Conservation (phyloP, 2,888 invertebrate genomes). For the Phalera bucephala region DNA sequence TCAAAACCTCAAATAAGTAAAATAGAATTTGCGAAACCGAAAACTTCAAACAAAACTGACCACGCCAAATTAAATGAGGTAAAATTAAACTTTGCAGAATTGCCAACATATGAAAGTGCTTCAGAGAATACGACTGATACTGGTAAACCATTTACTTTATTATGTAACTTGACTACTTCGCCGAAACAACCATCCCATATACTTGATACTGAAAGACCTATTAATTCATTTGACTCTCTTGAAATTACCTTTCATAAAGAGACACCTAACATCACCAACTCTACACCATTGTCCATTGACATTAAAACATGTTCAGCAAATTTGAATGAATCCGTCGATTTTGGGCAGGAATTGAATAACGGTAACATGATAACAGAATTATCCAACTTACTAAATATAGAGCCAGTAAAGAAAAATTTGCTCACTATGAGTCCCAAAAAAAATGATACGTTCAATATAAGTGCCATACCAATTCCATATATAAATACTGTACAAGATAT, state of each 20-base stretch:
- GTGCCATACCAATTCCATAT: not conserved
- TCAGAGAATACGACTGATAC: not conserved
- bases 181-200: too few species aligned
- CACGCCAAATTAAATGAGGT: not conserved
- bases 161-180: too few species aligned
- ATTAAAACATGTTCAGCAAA: not conserved
- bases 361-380: too few species aligned
- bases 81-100: not conserved
- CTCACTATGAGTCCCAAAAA: too few species aligned
- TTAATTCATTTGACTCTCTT: too few species aligned
- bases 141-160: not conserved
- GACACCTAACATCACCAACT: not conserved
- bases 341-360: too few species aligned
- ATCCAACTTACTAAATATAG: too few species aligned
- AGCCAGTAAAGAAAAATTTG: too few species aligned
- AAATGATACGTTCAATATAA: not conserved
- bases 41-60: not conserved
- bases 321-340: not conserved
- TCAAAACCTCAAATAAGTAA: conserved; percentile 1
- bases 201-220: too few species aligned
- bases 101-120: not conserved
- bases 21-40: not conserved
- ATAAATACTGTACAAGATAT: not conserved
- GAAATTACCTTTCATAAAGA: not conserved
- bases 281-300: not conserved